Evolutionary conservation across 2,888 invertebrate species (phyloP).

Genomic region (Clitarchus hookeri): DNA sequence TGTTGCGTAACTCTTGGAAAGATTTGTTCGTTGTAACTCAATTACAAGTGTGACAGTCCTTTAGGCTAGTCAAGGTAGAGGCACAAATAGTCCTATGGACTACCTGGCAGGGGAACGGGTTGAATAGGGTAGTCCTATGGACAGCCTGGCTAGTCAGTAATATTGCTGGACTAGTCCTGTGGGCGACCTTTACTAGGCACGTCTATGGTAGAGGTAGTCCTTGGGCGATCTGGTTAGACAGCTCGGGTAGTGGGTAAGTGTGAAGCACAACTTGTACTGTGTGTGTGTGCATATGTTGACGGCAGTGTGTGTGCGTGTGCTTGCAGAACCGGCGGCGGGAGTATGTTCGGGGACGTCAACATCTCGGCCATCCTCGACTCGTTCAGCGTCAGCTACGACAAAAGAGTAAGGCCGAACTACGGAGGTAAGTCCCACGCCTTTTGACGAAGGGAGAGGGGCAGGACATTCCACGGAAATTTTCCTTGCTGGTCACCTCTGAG

Average conservation of each 20-base stretch:
- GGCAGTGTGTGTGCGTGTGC: constrained; percentile 41
- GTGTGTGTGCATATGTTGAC: background rate
- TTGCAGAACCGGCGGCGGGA: constrained; percentile 73
- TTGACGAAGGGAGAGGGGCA: background rate
- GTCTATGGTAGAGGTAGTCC: no score
- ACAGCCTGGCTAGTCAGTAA: no score
- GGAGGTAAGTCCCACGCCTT: constrained; percentile 77
- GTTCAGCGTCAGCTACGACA: constrained; percentile 96
- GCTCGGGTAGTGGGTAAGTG: background rate
- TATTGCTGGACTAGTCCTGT: no score
- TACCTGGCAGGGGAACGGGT: no score
- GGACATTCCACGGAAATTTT: background rate
- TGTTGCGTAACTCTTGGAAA: no score
- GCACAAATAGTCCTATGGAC: background rate
- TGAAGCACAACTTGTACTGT: background rate
- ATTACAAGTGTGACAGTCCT: background rate
- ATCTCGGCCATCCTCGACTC: constrained; percentile 94
- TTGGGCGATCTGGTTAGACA: background rate
- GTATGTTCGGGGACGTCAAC: constrained; percentile 91
- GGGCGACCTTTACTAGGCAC: no score
- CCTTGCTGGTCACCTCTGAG: background rate
- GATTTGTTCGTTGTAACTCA: no score
- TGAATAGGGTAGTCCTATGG: no score
- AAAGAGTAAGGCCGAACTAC: constrained; percentile 99
- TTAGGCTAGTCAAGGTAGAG: background rate